Percentiles rank a stretch among this genome's conserved stretches.
These are phyloP conservation scores for Cynaeus angustus DNA, from an alignment of 2,888 invertebrate genomes.

Conservation along the genomic window DNA sequence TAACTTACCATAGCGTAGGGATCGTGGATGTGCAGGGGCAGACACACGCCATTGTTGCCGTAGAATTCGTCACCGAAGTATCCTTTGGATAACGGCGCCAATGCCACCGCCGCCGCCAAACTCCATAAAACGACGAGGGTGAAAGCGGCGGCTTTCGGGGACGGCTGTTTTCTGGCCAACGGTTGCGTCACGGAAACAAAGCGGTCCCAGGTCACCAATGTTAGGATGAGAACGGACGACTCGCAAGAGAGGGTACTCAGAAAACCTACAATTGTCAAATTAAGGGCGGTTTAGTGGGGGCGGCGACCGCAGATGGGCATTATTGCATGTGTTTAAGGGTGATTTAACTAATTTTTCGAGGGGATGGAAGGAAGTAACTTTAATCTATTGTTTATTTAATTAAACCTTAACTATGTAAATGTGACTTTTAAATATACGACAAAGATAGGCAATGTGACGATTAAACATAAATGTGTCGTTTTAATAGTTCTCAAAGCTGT, in stretches of 20 bases:
- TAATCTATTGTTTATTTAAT: too few relatives aligned
- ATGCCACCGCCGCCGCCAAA: conserved; percentile 71
- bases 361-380: too few relatives aligned
- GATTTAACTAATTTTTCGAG: too few relatives aligned
- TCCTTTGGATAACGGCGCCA: conserved; percentile 71
- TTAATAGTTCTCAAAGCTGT: too few relatives aligned
- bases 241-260: conserved; percentile 77
- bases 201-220: conserved; percentile 77
- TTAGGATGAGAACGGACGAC: conserved; percentile 76
- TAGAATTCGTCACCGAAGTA: conserved; percentile 76
- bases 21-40: conserved; percentile 77
- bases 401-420: too few relatives aligned
- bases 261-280: conserved; percentile 70
- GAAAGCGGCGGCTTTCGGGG: conserved; percentile 71
- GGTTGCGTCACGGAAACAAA: conserved; percentile 76
- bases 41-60: conserved; percentile 76
- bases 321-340: too few relatives aligned
- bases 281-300: background rate
- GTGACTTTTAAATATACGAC: too few relatives aligned
- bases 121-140: conserved; percentile 74
- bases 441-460: too few relatives aligned
- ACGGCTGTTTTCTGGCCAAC: conserved; percentile 71
- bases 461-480: too few relatives aligned
- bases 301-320: background rate
- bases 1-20: conserved; percentile 74